Base-by-base conservation (phyloP, 2,113 vertebrate genomes). In the Melanerpes formicivorus region DNA sequence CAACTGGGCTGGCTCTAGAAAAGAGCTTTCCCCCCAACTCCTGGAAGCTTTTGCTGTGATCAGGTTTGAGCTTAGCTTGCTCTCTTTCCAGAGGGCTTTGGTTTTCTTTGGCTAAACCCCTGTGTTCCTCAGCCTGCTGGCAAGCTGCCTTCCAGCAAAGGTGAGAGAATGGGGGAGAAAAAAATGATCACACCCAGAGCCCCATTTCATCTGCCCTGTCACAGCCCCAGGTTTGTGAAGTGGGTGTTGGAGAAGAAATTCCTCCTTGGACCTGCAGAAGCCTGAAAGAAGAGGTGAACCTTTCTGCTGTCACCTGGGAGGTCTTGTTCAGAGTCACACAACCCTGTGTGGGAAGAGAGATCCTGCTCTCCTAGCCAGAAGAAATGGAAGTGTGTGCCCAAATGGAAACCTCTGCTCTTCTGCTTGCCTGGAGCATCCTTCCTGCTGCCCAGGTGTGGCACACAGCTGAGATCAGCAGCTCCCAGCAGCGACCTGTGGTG, bases 401-500 rank as follows among this genome's bases (percentile, higher is more conserved):
- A 29, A 71, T 18, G 54, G 42, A 55, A 81, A 54, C 6, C 32
- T 21, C 6, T 7, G 34, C 78, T 75, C 71, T 9, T 42, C 5
- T 5, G 14, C 19, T 71, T 79, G 44, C 59, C 89, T 69, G 81
- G 26, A 87, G 59, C 74, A 18, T 26, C 80, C 30, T 55, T 64
- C 37, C 40, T 40, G 21, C 66, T 67, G 58, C 25, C 54, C 2
- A 11, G 15, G 12, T 67, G 52, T 19, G 44, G 18, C 22, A 2
- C 1, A 0, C 55, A 4, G 2, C 1, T 4, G 80, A 58, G 27
- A 6, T 18, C n/a, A 16, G 44, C 25, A 15, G 56, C 0, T 13
- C 8, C n/a, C n/a, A 16, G 44, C 25, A 15, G 56, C 0, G 15
- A 9, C n/a, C 69, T 1, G 1, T 50, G 14, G 58, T 0, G 1